Evolutionary conservation across 2,113 vertebrate genomes (phyloP).

Genomic region (Micromys minutus): DNA sequence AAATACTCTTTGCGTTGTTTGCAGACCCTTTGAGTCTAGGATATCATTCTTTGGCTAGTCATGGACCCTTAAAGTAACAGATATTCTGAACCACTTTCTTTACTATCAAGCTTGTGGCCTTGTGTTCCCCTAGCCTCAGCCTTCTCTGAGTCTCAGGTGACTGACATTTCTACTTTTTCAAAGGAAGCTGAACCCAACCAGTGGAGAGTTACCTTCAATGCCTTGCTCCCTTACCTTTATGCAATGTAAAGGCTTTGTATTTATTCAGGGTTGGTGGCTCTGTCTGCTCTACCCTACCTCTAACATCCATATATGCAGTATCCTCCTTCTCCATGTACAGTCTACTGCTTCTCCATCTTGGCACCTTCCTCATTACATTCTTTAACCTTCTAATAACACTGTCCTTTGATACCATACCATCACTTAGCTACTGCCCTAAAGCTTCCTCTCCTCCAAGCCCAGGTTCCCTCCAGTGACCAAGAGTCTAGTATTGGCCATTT

Average conservation of each 20-base stretch:
- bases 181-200: not conserved
- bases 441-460: not conserved
- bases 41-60: too few species aligned
- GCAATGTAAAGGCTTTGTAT: not conserved
- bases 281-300: not conserved
- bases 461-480: not conserved
- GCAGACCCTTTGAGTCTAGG: too few species aligned
- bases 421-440: not conserved
- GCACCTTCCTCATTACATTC: not conserved
- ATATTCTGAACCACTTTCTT: not conserved
- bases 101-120: not conserved
- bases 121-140: not conserved
- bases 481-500: not conserved
- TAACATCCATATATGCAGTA: not conserved
- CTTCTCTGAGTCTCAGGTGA: not conserved
- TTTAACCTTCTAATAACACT: conserved; percentile 18
- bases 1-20: too few species aligned
- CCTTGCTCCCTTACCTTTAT: not conserved
- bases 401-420: not conserved
- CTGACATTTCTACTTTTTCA: not conserved
- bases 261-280: not conserved
- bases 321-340: not conserved
- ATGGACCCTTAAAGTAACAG: too few species aligned
- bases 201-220: not conserved
- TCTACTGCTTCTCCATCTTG: not conserved